Evolutionary conservation across 2,113 vertebrate genomes (phyloP).

Genomic region (Urocolius indicus): DNA sequence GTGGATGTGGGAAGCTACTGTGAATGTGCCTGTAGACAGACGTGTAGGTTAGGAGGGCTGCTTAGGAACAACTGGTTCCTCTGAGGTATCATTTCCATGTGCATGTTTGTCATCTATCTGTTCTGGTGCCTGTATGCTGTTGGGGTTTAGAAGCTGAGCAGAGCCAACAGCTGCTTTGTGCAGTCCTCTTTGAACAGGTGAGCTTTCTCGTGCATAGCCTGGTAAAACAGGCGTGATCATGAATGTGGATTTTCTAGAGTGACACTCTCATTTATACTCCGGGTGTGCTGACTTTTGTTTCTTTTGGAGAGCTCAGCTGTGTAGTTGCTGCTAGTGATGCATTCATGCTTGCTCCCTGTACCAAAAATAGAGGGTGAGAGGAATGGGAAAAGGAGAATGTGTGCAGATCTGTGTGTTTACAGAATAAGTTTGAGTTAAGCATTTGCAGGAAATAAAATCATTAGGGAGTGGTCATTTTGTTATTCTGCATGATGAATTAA

Average conservation of each 20-base stretch:
- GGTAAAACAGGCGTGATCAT: not conserved
- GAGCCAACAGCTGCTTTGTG: not conserved
- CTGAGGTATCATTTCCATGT: not conserved
- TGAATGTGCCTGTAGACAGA: not conserved
- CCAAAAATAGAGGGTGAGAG: not conserved
- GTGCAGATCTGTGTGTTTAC: not conserved
- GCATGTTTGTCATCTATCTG: not conserved
- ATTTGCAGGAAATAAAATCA: not conserved
- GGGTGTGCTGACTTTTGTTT: not conserved
- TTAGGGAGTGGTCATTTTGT: not conserved
- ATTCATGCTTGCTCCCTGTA: fast-evolving
- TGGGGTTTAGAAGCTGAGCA: not conserved
- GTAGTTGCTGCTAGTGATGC: not conserved
- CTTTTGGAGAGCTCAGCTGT: not conserved
- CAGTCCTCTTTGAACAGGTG: not conserved
- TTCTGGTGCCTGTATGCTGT: not conserved
- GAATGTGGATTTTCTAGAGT: not conserved
- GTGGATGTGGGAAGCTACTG: not conserved
- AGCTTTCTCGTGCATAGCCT: not conserved
- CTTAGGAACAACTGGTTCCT: not conserved
- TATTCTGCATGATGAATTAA: not conserved
- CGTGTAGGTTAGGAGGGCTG: not conserved
- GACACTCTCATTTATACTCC: too few species aligned
- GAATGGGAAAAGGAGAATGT: not conserved
- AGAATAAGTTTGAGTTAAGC: not conserved